These are phyloP conservation scores for Lasioglossum zephyrum DNA, from an alignment of 2,888 invertebrate genomes.

Conservation along the genomic window DNA sequence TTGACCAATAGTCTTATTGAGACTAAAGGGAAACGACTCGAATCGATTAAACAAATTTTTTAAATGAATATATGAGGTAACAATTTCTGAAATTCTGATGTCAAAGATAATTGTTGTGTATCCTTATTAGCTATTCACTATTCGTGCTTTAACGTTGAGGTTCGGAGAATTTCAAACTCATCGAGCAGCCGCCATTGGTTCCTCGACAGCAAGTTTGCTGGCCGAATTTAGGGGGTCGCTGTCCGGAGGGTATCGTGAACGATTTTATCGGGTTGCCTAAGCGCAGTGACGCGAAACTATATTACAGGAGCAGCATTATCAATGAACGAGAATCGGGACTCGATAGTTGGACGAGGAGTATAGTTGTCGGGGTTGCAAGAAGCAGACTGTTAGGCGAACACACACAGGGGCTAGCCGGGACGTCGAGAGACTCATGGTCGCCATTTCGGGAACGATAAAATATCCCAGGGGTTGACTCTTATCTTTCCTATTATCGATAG, in stretches of 20 bases:
- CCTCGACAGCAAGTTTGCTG: not conserved
- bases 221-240: not conserved
- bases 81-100: not conserved
- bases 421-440: conserved; percentile 63
- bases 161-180: not conserved
- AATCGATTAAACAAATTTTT: no score
- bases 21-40: no score
- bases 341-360: conserved; percentile 24
- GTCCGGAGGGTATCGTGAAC: not conserved
- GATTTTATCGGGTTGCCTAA: not conserved
- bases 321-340: conserved; percentile 44
- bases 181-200: not conserved
- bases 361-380: not conserved
- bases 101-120: not conserved
- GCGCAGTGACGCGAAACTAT: conserved; percentile 2
- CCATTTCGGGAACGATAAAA: conserved; percentile 77
- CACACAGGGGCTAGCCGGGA: not conserved
- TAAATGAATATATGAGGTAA: no score
- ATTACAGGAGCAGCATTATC: conserved; percentile 23
- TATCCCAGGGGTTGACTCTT: conserved; percentile 72
- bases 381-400: conserved; percentile 1
- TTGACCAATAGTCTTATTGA: not conserved
- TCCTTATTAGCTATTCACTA: not conserved
- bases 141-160: not conserved
- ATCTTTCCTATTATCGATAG: conserved; percentile 84